A percentile compares a stretch with the other conserved stretches of the same genome.
Evolutionary conservation across 2,888 invertebrate genomes (phyloP).

Genomic region (Brachycybe producta): DNA sequence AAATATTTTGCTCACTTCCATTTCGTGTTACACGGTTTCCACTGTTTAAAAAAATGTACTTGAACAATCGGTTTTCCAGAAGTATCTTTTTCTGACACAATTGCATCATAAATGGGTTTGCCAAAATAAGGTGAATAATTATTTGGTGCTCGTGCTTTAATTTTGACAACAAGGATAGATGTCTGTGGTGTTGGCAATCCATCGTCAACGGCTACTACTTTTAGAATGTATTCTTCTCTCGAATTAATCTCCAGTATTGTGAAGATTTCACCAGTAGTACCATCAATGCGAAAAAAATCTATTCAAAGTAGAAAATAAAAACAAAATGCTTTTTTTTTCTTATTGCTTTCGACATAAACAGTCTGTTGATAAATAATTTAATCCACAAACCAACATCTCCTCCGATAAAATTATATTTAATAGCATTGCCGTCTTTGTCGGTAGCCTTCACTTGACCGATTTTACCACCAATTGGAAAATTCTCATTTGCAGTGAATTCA

Average conservation of each 20-base stretch:
- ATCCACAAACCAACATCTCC: slow-evolving; percentile 18
- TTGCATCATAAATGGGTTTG: slow-evolving; percentile 25
- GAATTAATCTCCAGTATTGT: slow-evolving; percentile 16
- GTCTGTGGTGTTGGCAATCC: slow-evolving; percentile 18
- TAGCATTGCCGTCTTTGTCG: slow-evolving; percentile 53
- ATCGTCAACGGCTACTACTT: slow-evolving; percentile 20
- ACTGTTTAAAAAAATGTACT: slow-evolving; percentile 19
- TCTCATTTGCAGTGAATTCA: slow-evolving; percentile 81
- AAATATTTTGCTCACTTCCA: too few species aligned
- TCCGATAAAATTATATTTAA: slow-evolving; percentile 52
- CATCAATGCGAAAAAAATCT: slow-evolving; percentile 27
- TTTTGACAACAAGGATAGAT: slow-evolving; percentile 21
- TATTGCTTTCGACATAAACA: background rate
- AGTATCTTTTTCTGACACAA: slow-evolving; percentile 25
- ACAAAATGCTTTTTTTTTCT: background rate
- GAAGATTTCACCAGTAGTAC: slow-evolving; percentile 25
- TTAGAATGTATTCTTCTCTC: slow-evolving; percentile 15
- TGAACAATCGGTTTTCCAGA: slow-evolving; percentile 24
- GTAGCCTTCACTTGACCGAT: slow-evolving; percentile 69
- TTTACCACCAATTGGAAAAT: slow-evolving; percentile 68
- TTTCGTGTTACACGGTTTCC: too few species aligned
- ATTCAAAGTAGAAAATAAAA: background rate
- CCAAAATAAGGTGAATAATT: slow-evolving; percentile 27
- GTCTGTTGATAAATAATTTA: background rate
- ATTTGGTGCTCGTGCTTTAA: slow-evolving; percentile 25